These are phyloP conservation scores for Trachelus tabidus DNA, from an alignment of 2,888 invertebrate genomes.

Conservation along the genomic window DNA sequence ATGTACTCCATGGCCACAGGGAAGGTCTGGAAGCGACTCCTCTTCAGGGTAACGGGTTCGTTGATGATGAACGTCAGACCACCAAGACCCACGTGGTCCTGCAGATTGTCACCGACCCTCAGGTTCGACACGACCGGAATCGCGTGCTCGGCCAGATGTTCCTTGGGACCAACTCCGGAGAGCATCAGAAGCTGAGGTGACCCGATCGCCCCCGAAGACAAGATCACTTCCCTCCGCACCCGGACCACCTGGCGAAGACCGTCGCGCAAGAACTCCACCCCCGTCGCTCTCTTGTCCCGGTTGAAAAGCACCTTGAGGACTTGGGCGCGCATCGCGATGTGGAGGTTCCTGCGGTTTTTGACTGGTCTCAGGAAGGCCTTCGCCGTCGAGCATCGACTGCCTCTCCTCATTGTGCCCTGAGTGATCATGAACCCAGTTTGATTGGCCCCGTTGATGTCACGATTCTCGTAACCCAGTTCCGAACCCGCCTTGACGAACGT, in stretches of 20 bases:
- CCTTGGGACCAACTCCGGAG: constrained; percentile 86
- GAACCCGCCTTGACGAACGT: constrained; percentile 85
- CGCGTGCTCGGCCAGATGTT: constrained; percentile 77
- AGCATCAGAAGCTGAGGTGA: constrained; percentile 92
- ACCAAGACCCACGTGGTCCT: constrained; percentile 89
- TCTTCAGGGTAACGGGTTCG: constrained; percentile 82
- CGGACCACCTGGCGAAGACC: constrained; percentile 70
- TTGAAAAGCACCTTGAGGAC: constrained; percentile 80
- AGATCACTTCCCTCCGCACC: constrained; percentile 81
- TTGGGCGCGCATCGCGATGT: constrained; percentile 82
- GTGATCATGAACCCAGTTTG: constrained; percentile 90
- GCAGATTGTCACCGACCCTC: constrained; percentile 85
- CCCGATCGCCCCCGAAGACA: constrained; percentile 89
- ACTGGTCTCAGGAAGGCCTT: constrained; percentile 87
- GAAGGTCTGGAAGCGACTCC: constrained; percentile 80
- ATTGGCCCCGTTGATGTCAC: constrained; percentile 84
- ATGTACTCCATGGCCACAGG: constrained; percentile 85
- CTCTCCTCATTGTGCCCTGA: constrained; percentile 86
- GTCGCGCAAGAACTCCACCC: constrained; percentile 79
- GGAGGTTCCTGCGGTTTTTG: constrained; percentile 80
- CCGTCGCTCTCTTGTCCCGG: constrained; percentile 76
- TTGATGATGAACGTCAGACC: constrained; percentile 86
- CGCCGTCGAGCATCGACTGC: constrained; percentile 87
- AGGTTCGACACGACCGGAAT: constrained; percentile 81
- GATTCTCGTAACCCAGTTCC: constrained; percentile 84